phyloP scores from a whole-genome alignment of 2,797 vertebrate species.

The Sebastes ruberrimus region DNA sequence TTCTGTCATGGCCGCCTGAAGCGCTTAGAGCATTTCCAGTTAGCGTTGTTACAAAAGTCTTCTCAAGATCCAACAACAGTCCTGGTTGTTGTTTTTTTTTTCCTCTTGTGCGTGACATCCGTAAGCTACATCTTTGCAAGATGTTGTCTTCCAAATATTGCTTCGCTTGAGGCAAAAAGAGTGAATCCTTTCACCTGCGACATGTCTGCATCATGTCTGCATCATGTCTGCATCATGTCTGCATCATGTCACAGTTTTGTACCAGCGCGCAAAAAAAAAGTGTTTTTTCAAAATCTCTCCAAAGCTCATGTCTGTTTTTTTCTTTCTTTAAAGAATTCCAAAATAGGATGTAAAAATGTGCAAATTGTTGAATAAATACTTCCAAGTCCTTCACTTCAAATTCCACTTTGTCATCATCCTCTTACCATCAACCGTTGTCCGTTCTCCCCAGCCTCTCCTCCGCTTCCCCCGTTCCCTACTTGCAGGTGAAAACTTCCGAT shows the following conservation, averaged over 20 bases:
- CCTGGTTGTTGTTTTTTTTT: neutral
- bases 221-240: conserved; percentile 9
- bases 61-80: conserved; percentile 21
- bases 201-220: conserved; percentile 32
- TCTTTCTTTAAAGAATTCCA: conserved; percentile 42
- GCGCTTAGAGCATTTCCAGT: conserved; percentile 52
- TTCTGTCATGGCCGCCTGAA: conserved; percentile 28
- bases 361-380: conserved; percentile 86
- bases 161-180: conserved; percentile 18
- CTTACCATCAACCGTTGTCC: conserved; percentile 22
- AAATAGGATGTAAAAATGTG: conserved; percentile 83
- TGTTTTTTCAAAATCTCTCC: conserved; percentile 2
- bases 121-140: conserved; percentile 16
- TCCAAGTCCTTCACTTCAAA: conserved; percentile 52
- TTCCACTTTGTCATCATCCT: conserved; percentile 32
- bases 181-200: conserved; percentile 66
- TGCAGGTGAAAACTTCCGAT: conserved; percentile 97
- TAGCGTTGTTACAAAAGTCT: conserved; percentile 11
- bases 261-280: conserved; percentile 48
- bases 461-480: conserved; percentile 73
- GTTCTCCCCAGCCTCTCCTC: conserved; percentile 42
- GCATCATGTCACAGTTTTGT: conserved; percentile 60
- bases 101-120: conserved; percentile 10
- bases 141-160: conserved; percentile 9
- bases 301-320: conserved; percentile 25